These are phyloP conservation scores for Lepidochrysops patricia DNA, from an alignment of 2,888 invertebrate genomes.

Conservation along the genomic window DNA sequence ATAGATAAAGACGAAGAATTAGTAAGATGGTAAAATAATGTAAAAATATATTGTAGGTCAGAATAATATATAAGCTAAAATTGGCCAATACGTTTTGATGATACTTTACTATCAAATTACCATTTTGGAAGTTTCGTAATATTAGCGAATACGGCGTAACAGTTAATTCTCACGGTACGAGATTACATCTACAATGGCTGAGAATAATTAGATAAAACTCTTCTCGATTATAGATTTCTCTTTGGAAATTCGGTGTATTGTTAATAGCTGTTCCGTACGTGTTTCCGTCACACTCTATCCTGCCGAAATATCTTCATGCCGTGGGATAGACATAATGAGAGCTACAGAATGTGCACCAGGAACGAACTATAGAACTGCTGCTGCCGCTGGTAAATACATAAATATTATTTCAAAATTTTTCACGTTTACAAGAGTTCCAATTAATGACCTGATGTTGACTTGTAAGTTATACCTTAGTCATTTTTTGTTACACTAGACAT, in stretches of 20 bases:
- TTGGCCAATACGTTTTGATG: not conserved
- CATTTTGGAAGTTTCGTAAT: not conserved
- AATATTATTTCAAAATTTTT: too few species aligned
- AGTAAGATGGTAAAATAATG: too few species aligned
- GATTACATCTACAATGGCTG: constrained; percentile 5
- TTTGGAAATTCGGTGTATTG: constrained; percentile 1
- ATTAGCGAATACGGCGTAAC: not conserved
- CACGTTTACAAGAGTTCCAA: too few species aligned
- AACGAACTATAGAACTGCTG: too few species aligned
- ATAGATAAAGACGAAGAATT: too few species aligned
- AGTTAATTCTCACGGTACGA: not conserved
- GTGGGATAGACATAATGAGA: not conserved
- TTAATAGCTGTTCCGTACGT: not conserved
- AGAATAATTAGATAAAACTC: constrained; percentile 1
- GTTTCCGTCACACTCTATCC: not conserved
- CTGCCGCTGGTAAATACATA: too few species aligned
- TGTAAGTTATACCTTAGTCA: too few species aligned
- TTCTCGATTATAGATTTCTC: constrained; percentile 8
- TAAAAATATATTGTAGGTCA: too few species aligned
- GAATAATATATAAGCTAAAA: too few species aligned
- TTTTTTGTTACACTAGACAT: too few species aligned
- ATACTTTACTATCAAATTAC: not conserved
- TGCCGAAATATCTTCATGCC: not conserved
- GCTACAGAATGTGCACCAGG: too few species aligned
- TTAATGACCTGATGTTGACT: too few species aligned